A percentile compares a stretch with the other conserved stretches of the same genome.
These are phyloP conservation scores for Elysia crispata DNA, from an alignment of 2,888 invertebrate genomes.

Conservation along the genomic window DNA sequence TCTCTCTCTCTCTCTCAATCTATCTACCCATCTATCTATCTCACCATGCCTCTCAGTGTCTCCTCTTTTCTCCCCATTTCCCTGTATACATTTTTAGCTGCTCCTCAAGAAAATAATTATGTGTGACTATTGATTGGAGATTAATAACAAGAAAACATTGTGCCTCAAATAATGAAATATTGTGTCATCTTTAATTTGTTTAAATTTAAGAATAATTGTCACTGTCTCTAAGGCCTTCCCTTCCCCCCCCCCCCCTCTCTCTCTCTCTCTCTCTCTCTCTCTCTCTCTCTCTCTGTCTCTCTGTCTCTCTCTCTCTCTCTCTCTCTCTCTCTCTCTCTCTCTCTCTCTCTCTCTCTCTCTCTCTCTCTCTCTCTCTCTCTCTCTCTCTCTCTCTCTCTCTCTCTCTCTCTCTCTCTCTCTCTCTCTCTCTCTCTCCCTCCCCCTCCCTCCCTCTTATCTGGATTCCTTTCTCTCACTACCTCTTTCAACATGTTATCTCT, in stretches of 20 bases:
- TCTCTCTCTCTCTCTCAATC: neutral
- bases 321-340: constrained; percentile 81
- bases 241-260: too few relatives aligned
- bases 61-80: constrained; percentile 14
- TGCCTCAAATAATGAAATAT: constrained; percentile 45
- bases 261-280: too few relatives aligned
- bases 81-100: constrained; percentile 3
- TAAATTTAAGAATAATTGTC: too few relatives aligned
- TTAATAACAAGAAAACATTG: neutral
- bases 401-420: constrained; percentile 25
- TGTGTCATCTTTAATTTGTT: constrained; percentile 89
- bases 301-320: too few relatives aligned
- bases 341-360: constrained; percentile 85
- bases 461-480: too few relatives aligned
- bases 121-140: neutral
- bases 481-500: too few relatives aligned
- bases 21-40: too few relatives aligned
- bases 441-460: constrained; percentile 20
- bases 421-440: constrained; percentile 13
- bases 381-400: constrained; percentile 76
- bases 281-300: too few relatives aligned
- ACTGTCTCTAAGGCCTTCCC: too few relatives aligned
- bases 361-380: constrained; percentile 85
- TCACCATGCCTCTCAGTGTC: neutral
- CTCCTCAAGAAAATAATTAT: neutral